These are phyloP conservation scores for Sylvilagus floridanus DNA, from an alignment of 2,797 vertebrate genomes.

Conservation along the genomic window DNA sequence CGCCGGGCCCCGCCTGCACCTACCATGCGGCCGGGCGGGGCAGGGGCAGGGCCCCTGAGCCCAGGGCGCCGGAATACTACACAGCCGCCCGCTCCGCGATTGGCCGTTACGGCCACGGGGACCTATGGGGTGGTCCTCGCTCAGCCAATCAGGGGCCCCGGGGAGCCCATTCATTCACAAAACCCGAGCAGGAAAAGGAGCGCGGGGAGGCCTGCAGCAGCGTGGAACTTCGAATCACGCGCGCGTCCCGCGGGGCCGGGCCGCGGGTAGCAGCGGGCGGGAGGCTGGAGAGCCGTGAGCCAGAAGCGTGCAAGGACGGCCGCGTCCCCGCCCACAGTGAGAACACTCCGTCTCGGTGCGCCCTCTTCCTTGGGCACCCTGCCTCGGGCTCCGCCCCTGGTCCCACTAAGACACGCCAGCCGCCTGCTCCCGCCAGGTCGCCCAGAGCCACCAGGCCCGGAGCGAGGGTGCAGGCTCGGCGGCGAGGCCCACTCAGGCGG, in stretches of 20 bases:
- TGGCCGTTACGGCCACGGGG: slow-evolving; percentile 78
- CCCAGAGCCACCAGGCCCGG: not conserved
- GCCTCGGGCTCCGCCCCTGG: not conserved
- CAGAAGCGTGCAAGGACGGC: not conserved
- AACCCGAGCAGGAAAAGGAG: slow-evolving; percentile 68
- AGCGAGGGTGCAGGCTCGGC: not conserved
- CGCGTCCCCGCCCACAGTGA: not conserved
- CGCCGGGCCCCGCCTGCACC: not conserved
- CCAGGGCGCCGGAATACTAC: not conserved
- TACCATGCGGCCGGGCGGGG: not conserved
- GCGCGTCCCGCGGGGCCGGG: not conserved
- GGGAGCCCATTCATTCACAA: slow-evolving; percentile 88
- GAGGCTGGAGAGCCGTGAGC: accelerated
- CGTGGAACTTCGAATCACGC: slow-evolving; percentile 47
- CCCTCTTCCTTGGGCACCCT: not conserved
- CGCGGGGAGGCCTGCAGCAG: not conserved
- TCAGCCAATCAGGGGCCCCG: slow-evolving; percentile 86
- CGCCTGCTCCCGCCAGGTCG: not conserved
- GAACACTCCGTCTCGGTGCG: not conserved
- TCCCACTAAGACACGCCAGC: not conserved
- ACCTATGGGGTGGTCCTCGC: slow-evolving; percentile 84
- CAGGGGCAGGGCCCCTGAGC: not conserved
- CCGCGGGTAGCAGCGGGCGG: not conserved
- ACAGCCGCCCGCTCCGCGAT: slow-evolving; percentile 16
- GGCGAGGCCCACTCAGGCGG: not conserved